phyloP scores from a whole-genome alignment of 2,113 vertebrate genomes.

The Ciconia boyciana region DNA sequence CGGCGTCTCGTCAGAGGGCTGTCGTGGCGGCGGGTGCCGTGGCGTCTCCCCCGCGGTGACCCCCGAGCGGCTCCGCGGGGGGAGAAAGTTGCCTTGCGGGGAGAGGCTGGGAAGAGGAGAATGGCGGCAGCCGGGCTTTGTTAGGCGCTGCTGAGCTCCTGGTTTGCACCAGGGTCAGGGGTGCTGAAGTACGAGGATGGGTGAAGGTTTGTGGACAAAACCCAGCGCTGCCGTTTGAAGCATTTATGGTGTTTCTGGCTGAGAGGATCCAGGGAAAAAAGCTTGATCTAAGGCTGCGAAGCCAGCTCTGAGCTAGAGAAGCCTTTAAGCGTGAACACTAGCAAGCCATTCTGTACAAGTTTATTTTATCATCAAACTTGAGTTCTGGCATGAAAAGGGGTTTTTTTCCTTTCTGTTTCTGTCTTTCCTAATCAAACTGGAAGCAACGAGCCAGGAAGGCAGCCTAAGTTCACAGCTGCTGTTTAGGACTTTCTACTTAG shows the following conservation, averaged over 20 bases:
- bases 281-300: not conserved
- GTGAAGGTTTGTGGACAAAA: no score
- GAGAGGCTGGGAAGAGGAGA: not conserved
- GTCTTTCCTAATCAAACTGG: not conserved
- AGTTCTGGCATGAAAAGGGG: not conserved
- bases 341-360: not conserved
- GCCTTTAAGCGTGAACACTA: not conserved
- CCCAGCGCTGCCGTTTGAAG: accelerated
- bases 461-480: not conserved
- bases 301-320: not conserved
- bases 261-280: no score
- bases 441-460: not conserved
- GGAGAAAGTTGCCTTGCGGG: no score
- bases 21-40: not conserved
- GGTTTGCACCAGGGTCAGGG: accelerated
- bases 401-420: not conserved
- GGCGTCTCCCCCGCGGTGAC: not conserved
- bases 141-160: not conserved
- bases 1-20: not conserved
- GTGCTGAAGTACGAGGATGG: not conserved
- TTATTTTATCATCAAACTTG: not conserved
- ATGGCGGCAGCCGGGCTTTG: not conserved
- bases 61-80: no score
- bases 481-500: not conserved
- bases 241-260: accelerated